Conservation (phyloP, 2,797 vertebrate genomes). For the Netta rufina region DNA sequence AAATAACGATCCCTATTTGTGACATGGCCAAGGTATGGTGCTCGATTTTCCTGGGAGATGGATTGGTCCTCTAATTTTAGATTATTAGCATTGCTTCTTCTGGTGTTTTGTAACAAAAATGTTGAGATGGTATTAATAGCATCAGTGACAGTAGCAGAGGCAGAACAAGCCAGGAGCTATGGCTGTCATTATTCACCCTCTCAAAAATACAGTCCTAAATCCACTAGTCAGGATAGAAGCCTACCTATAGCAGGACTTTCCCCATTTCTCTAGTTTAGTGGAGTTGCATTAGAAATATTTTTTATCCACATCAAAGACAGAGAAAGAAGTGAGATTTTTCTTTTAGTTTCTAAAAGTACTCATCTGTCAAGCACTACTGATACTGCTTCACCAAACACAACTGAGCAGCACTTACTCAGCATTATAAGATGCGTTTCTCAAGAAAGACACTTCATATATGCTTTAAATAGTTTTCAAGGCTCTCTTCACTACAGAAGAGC, state of each 20-base stretch:
- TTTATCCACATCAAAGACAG: not conserved
- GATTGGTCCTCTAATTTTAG: not conserved
- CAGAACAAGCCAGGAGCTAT: not conserved
- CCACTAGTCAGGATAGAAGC: not conserved
- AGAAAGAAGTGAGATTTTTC: conserved; percentile 9
- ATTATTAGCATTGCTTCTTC: not conserved
- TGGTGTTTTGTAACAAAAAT: not conserved
- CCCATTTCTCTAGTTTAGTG: not conserved
- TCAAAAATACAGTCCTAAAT: not conserved
- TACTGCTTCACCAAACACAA: conserved; percentile 46
- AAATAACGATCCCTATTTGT: not conserved
- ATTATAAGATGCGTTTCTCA: conserved; percentile 47
- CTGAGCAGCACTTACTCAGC: conserved; percentile 55
- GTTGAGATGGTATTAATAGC: not conserved
- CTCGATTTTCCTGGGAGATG: not conserved
- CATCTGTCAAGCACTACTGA: conserved; percentile 43
- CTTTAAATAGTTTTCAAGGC: conserved; percentile 59
- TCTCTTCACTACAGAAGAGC: conserved; percentile 52
- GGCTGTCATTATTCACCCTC: not conserved
- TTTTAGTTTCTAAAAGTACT: conserved; percentile 55
- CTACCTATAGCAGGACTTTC: not conserved
- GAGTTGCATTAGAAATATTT: not conserved
- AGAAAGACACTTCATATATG: conserved; percentile 47
- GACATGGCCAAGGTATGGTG: not conserved
- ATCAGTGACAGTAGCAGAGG: not conserved